Evolutionary conservation across 2,797 vertebrate genomes (phyloP), one percentile per base, ranked within the genome.

Genomic region (Enteromius thamalakanensis): DNA sequence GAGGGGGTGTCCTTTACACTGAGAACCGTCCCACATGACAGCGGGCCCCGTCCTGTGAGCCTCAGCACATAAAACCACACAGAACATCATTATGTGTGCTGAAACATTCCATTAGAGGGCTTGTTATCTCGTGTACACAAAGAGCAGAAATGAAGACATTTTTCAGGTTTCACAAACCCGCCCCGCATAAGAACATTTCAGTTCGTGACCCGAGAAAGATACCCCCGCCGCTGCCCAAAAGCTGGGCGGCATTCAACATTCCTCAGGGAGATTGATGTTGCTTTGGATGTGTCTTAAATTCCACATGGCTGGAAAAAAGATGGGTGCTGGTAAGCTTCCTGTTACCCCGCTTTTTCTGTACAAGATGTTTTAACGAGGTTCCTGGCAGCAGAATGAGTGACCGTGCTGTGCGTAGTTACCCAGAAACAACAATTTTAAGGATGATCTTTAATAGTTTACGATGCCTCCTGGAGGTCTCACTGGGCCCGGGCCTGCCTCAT

Each of bases 51-150:
- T 72, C 71, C 37, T 84, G 64, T 53, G 45, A 64, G 45, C 37
- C 65, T 65, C 71, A 53, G 51, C 69, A 86, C 76, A 81, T 72
- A 47, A 65, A 80, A 70, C 37, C 72, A 74, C 53, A 76, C 23
- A 67, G 11, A 82, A 74, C 71, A 60, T 84, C 29, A 72, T 62
- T 87, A 86, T 49, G 77, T 69, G 79, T 84, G 69, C 76, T 72
- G 49, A 82, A 83, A 81, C 85, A 87, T 88, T 87, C 86, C 76
- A 80, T 47, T 65, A 81, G 55, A 19, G 29, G 26, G 42, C 58
- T 45, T 77, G 79, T 67, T 80, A 85, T 77, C 62, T 47, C 77
- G 72, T 85, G 85, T 82, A 86, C 45, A 79, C 85, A 67, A 53
- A 72, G 78, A 51, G 23, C 23, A 65, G 67, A 55, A 75, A 81